Base-by-base conservation (phyloP, 2,113 vertebrate genomes). In the Cavia aperea region DNA sequence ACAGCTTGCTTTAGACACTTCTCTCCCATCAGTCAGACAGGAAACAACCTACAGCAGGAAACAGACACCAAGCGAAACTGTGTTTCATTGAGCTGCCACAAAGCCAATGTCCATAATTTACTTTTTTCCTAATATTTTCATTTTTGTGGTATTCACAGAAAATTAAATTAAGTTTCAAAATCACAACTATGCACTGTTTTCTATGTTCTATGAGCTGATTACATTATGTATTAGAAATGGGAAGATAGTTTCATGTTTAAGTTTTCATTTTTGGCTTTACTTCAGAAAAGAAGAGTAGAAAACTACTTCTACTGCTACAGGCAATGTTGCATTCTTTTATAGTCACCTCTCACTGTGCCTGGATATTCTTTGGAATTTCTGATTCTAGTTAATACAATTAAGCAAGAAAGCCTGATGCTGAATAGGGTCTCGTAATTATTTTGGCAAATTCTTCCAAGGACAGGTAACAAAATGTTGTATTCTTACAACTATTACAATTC, bases 401-500 rank as follows among this genome's bases (percentile, higher is more conserved):
- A 29, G 77, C 49, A 62, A 49, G 24, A 85, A 82, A 58, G 39
- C 33, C 36, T 39, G 23, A 77, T 85, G 60, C 23, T 89, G 10
- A 91, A 81, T 2, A 39, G 8, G 4, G 14, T 56, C 39, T 26
- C 23, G 43, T 66, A 18, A 86, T 24, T 79, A 72, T 88, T 77
- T 77, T 78, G 49, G 43, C 65, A 93, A 89, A 90, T 94, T 92
- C 58, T 81, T 39, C 33, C 63, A 94, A 79, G 24, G 63, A 46
- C 8, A 84, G 15, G 49, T 83, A 75, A 70, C 29, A 90, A 90
- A 94, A 68, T 86, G 54, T 19, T 84, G 13, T 1, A 39, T 81
- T 86, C 92, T 95, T 83, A 90, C 66, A 70, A 8, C n/a, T 46
- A 87, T 29, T 46, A 65, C 19, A 91, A 84, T 72, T 68, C 1